phyloP scores from a whole-genome alignment of 23 tunicate genomes.

The Ascidia mentula region DNA sequence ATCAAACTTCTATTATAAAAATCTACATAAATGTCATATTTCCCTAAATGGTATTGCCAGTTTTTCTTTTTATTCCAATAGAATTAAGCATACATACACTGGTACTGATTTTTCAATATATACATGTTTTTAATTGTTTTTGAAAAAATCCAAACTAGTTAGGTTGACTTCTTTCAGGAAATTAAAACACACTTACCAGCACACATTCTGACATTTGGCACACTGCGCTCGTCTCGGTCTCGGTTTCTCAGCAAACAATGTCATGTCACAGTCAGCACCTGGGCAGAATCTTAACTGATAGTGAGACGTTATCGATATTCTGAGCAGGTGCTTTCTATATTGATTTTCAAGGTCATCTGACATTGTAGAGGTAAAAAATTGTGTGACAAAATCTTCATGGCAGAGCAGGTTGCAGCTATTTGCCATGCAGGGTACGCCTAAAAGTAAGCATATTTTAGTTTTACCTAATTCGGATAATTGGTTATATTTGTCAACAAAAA shows the following conservation, averaged over 20 bases:
- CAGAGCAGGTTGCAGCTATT: conserved; percentile 53
- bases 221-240: conserved; percentile 76
- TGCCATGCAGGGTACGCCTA: conserved; percentile 82
- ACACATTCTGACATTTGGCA: conserved; percentile 35
- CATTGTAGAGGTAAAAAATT: conserved; percentile 26
- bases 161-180: no score
- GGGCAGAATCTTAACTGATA: conserved; percentile 85
- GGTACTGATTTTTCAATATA: no score
- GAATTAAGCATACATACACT: no score
- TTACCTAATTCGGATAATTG: no score
- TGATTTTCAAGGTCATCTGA: conserved; percentile 5
- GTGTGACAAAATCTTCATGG: conserved; percentile 55
- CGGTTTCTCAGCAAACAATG: conserved; percentile 57
- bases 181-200: conserved; percentile 52
- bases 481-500: no score
- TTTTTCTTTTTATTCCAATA: no score
- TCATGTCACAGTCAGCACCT: conserved; percentile 73
- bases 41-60: no score
- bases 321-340: conserved; percentile 18
- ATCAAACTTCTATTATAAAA: no score
- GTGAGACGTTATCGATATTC: conserved; percentile 57
- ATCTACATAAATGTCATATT: no score
- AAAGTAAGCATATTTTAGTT: neutral
- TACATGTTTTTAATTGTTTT: no score
- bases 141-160: no score